phyloP scores from a whole-genome alignment of 2,797 vertebrate genomes.

The Clarias laeviceps region DNA sequence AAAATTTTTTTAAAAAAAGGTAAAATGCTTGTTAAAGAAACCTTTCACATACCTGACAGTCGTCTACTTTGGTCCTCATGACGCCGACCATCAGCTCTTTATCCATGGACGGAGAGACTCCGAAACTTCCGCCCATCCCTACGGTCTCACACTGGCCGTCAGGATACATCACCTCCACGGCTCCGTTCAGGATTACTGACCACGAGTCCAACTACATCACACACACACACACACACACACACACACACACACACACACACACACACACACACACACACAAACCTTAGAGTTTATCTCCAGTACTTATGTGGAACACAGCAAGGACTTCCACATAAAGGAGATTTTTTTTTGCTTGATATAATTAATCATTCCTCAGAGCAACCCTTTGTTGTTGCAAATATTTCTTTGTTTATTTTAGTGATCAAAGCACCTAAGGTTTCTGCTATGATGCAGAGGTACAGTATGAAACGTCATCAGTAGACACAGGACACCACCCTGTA shows the following conservation, averaged over 20 bases:
- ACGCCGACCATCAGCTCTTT: conserved; percentile 98
- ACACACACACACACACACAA: background rate
- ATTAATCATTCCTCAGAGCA: background rate
- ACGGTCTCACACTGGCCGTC: conserved; percentile 90
- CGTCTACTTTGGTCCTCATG: conserved; percentile 99
- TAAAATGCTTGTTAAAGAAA: background rate
- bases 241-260: conserved; percentile 1
- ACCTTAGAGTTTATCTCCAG: background rate
- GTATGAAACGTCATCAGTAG: too few species aligned
- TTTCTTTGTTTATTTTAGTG: background rate
- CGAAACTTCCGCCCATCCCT: conserved; percentile 98
- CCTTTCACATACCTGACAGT: conserved; percentile 85
- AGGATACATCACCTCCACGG: conserved; percentile 93
- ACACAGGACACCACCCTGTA: background rate
- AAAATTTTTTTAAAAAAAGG: too few species aligned
- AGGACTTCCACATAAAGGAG: background rate
- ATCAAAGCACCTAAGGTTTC: background rate
- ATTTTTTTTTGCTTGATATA: background rate
- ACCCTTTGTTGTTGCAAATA: background rate
- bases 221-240: background rate
- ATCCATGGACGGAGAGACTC: conserved; percentile 96
- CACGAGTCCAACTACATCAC: conserved; percentile 91
- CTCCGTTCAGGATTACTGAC: conserved; percentile 98
- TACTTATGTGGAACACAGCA: background rate
- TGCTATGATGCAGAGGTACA: too few species aligned